Evolutionary conservation across 2,888 invertebrate genomes (phyloP).

Genomic region (Troglohyphantes excavatus): DNA sequence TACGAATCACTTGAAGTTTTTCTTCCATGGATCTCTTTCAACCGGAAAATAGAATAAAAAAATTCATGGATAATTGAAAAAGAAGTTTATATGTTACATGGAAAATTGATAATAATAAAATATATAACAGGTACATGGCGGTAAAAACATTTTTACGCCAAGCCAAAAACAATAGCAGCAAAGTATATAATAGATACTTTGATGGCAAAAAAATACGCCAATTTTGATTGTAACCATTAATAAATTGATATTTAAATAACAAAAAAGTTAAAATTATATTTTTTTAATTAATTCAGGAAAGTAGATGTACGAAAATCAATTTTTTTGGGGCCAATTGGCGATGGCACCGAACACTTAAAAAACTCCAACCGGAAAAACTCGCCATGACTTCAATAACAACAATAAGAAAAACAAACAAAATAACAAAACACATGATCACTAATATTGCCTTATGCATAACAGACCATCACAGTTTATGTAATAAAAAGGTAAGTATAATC

Average conservation of each 20-base stretch:
- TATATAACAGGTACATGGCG: too few relatives aligned
- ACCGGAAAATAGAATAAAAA: conserved; percentile 45
- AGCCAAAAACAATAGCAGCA: too few relatives aligned
- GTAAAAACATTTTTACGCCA: too few relatives aligned
- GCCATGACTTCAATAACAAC: conserved; percentile 58
- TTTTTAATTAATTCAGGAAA: too few relatives aligned
- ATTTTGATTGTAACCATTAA: too few relatives aligned
- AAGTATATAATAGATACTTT: too few relatives aligned
- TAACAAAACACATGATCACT: conserved; percentile 64
- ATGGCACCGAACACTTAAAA: neutral
- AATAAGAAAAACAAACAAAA: conserved; percentile 21
- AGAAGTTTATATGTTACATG: conserved; percentile 43
- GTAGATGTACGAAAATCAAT: neutral
- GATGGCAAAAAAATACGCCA: too few relatives aligned
- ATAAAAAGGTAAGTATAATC: conserved; percentile 73
- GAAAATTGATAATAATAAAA: conserved; percentile 22
- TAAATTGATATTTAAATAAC: too few relatives aligned
- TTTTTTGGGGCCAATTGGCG: neutral
- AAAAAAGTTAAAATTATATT: too few relatives aligned
- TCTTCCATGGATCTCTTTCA: neutral
- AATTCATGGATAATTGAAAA: conserved; percentile 23
- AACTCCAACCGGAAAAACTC: conserved; percentile 43
- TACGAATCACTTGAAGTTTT: conserved; percentile 51
- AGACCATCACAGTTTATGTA: conserved; percentile 76
- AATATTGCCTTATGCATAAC: conserved; percentile 75